These are phyloP conservation scores for Ophthalmolycus amberensis DNA, from an alignment of 2,113 vertebrate species.

Conservation along the genomic window DNA sequence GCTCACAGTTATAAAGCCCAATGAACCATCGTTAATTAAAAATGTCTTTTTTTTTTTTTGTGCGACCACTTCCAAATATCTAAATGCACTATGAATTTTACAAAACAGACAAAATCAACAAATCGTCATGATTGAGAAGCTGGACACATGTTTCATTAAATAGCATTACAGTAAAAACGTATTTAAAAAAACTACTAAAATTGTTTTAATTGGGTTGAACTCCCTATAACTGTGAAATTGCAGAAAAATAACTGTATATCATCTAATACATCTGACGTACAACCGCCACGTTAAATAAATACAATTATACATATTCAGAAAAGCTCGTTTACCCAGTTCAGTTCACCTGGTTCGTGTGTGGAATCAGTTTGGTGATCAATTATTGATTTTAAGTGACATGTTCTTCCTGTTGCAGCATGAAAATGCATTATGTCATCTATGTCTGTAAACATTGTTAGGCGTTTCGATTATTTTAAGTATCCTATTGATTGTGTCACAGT, in stretches of 20 bases:
- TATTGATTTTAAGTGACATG: neutral
- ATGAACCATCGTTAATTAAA: neutral
- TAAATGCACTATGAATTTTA: neutral
- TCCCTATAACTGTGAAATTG: neutral
- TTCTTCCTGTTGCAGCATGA: neutral
- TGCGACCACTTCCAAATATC: neutral
- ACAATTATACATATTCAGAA: neutral
- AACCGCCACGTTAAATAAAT: neutral
- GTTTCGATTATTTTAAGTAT: neutral
- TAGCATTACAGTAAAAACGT: neutral
- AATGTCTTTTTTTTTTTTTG: neutral
- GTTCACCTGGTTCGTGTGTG: neutral
- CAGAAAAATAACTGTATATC: neutral
- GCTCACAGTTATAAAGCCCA: neutral
- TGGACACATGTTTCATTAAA: neutral
- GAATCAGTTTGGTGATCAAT: neutral
- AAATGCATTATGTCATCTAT: neutral
- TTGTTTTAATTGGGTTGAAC: neutral
- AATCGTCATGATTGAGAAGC: neutral
- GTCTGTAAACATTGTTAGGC: neutral
- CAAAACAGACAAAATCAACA: neutral
- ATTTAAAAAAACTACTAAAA: neutral
- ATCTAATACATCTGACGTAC: neutral
- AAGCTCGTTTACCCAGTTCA: neutral
- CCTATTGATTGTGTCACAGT: neutral